A percentile compares a stretch with the other conserved stretches of the same genome.
phyloP scores from a whole-genome alignment of 1,140 invertebrate species.

The Pteromalus puparum region DNA sequence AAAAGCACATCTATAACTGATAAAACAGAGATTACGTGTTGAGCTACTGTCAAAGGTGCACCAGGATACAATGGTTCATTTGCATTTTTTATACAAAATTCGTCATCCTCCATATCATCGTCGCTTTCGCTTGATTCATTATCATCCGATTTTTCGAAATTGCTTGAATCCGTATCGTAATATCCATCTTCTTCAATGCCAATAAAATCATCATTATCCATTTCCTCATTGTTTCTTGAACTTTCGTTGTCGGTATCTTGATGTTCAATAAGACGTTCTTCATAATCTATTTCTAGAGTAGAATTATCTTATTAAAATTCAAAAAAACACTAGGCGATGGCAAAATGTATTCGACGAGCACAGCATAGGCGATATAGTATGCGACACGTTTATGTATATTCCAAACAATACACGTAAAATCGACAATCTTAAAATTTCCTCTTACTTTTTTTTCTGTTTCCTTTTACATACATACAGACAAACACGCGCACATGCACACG shows the following conservation, averaged over 20 bases:
- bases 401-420: too few relatives aligned
- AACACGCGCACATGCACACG: too few relatives aligned
- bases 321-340: too few relatives aligned
- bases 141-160: neutral
- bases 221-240: too few relatives aligned
- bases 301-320: too few relatives aligned
- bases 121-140: neutral
- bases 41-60: constrained; percentile 24
- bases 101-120: neutral
- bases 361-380: too few relatives aligned
- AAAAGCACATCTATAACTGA: constrained; percentile 21
- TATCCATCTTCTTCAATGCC: neutral
- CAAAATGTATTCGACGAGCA: too few relatives aligned
- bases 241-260: neutral
- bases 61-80: constrained; percentile 46
- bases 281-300: neutral
- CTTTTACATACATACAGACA: too few relatives aligned
- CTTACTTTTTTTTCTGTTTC: too few relatives aligned
- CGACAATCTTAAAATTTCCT: too few relatives aligned
- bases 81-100: neutral
- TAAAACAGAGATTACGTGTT: constrained; percentile 36
- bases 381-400: too few relatives aligned
- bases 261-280: neutral
- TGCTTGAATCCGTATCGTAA: neutral
- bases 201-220: too few relatives aligned